phyloP scores from a whole-genome alignment of 35 echinoderm and acorn worm genomes.

The Ophioderma brevispina region DNA sequence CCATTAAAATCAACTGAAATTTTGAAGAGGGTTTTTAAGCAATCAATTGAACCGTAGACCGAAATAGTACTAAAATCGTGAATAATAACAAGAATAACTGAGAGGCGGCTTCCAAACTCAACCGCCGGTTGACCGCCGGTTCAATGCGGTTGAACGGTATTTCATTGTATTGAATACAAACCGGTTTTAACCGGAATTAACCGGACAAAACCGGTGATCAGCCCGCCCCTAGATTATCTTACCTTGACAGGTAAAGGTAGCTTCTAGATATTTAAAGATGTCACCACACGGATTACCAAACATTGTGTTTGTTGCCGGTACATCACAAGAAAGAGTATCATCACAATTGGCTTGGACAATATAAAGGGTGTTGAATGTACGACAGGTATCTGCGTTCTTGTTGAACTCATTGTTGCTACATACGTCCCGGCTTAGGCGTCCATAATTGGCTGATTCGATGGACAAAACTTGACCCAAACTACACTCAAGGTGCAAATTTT shows the following conservation, averaged over 20 bases:
- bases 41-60: no score
- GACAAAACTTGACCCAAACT: neutral
- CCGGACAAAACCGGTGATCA: no score
- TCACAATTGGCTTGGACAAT: neutral
- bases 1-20: no score
- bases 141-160: no score
- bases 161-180: no score
- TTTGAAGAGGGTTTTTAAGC: no score
- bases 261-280: neutral
- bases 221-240: neutral
- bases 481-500: neutral
- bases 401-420: neutral
- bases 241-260: neutral
- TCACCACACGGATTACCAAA: neutral
- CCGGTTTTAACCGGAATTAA: no score
- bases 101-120: no score
- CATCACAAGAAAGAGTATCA: neutral
- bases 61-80: no score
- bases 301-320: neutral
- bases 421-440: neutral
- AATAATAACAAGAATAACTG: no score
- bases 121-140: no score
- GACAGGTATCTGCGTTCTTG: neutral
- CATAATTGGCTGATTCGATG: neutral
- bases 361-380: neutral